These are phyloP conservation scores for Suricata suricatta DNA, from an alignment of 2,113 vertebrate genomes.

Conservation along the genomic window DNA sequence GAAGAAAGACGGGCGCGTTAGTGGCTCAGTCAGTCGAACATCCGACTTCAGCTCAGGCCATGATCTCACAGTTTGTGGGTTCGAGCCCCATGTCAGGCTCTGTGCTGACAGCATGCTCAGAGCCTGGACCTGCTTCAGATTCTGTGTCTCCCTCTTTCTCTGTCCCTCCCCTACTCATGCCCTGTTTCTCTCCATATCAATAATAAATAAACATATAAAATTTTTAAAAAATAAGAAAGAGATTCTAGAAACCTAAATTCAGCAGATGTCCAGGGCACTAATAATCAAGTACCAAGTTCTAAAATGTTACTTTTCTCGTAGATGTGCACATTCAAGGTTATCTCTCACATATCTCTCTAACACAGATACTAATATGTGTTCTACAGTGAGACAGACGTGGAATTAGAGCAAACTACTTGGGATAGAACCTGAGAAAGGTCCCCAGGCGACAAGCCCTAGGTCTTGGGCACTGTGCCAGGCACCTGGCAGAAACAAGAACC, in stretches of 20 bases:
- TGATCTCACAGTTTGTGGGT: too few species aligned
- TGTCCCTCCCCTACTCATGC: too few species aligned
- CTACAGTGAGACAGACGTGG: not conserved
- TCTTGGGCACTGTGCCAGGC: accelerated
- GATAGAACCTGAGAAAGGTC: not conserved
- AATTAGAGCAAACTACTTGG: not conserved
- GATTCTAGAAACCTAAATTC: not conserved
- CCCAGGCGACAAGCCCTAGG: accelerated
- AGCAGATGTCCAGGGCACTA: conserved; percentile 47
- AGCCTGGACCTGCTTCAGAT: too few species aligned
- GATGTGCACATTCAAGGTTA: conserved; percentile 46
- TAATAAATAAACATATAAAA: too few species aligned
- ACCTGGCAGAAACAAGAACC: not conserved
- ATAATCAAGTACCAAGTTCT: not conserved
- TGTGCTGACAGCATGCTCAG: too few species aligned
- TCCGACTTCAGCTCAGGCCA: too few species aligned
- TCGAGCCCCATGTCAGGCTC: too few species aligned
- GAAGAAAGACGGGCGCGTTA: not conserved
- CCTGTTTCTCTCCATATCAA: too few species aligned
- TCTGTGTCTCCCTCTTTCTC: too few species aligned
- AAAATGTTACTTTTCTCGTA: conserved; percentile 62
- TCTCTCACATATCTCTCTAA: not conserved
- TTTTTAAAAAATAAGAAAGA: not conserved
- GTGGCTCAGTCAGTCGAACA: too few species aligned
- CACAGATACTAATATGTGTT: not conserved